Base-by-base conservation (phyloP, 37 sponge, comb jelly and placozoan genomes). In the Halichondria panicea region DNA sequence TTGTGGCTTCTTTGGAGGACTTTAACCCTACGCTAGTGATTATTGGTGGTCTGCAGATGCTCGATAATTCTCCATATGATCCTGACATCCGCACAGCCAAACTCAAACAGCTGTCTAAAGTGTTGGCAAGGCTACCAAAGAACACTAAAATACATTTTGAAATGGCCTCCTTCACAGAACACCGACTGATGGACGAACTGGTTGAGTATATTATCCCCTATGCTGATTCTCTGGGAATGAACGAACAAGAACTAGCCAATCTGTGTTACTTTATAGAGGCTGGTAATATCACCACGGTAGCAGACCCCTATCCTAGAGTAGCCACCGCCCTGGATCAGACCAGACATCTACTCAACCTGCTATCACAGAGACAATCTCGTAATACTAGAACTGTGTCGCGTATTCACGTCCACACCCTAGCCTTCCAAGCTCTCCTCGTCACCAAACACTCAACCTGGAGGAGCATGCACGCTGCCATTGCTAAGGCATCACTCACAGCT, bases 231-330 rank as follows among this genome's bases (percentile, higher is more conserved):
- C 0, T 92, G 27, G 93, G 93, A 5, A 92, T 92, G 93, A 92
- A 92, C 43, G 93, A 92, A 80, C 93, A 92, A 64, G 93, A 92
- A 63, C 82, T 92, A 4, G 84, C 88, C n/a, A 83, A 87, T 73
- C 72, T 92, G 0, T 55, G 58, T 11, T 70, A 66, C 31, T 62
- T 92, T 9, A 40, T 84, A 1, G 41, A 63, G 41, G 7, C 43
- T 43, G 85, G 82, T 19, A 87, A 68, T 35, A 38, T 84, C 25
- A 79, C 80, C 13, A 0, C 59, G 30, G 64, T 73, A 5, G 38
- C 90, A 24, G 81, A 83, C 43, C 58, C 81, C 30, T 67, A 55
- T 55, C 84, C 85, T 27, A 75, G 85, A n/a, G 70, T 89, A 19
- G 85, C 85, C 1, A 62, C 66, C 4, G 70, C 88, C 0, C 65